Evolutionary conservation across 92 coral and sea anemone species (phyloP), one percentile per base, ranked within the genome.

Genomic region (Porites lobata): DNA sequence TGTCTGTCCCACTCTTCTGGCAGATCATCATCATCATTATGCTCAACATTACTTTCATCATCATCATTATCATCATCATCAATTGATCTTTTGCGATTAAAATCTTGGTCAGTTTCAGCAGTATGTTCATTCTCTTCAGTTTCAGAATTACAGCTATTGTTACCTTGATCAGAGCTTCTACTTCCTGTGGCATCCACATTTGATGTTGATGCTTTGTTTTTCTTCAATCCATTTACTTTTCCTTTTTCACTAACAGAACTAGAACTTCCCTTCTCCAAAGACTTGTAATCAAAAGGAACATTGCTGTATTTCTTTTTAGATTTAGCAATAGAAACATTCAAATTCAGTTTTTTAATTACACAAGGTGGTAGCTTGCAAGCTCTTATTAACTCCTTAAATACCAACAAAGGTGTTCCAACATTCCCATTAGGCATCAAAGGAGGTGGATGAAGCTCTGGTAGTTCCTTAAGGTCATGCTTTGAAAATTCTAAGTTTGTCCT

Each of bases 1-100:
- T 98, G 99, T 71, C 99, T 89, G 72, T 98, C 99, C 99, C 99
- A 98, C 84, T 98, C 99, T 70, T 98, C 99, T 43, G 67, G 73
- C 17, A 87, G 90, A 64, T 81, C 85, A 81, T 97, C 98, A 4
- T 78, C 92, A 53, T 69, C 77, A 17, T 71, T 50, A 77, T 38
- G 68, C 12, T 43, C 9, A 10, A 9, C 69, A 19, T 69, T 26
- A 17, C 29, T 18, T 21, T 10, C 1, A 17, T 7, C 51, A 15
- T 51, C 22, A 47, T 50, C 91, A 69, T 22, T 0, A 22, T 77
- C 77, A 83, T 95, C 98, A 15, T 83, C 92, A 53, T 68, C 81
- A 38, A 38, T 38, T 38, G 47, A 0, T 38, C 47, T 38, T 50
- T 26, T 22, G 52, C 6, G 19, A 5, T 21, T 47, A 24, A 17